Base-by-base conservation (phyloP, 2,888 invertebrate genomes). In the Aporophyla lueneburgensis region DNA sequence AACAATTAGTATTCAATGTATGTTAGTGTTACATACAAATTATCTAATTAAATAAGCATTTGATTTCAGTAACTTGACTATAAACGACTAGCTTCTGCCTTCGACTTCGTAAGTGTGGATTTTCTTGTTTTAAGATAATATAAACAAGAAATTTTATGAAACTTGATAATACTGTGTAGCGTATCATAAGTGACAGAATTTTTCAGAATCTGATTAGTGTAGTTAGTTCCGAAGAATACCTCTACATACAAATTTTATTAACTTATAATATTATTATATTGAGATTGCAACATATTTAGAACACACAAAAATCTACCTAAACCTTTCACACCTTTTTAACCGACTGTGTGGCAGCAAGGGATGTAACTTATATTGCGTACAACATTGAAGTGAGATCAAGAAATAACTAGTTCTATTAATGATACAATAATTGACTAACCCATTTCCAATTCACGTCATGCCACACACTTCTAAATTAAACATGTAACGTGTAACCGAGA, bases 391-490 rank as follows among this genome's bases (percentile, higher is more conserved):
- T 21, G 21, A 56, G 12, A 78, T 56, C 12, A n/a, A 70, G 10
- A 43, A 51, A 43, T 69, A 58, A 69, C 49, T 69, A 51, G n/a
- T 49, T 58, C 1, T 14, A 16, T 6, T n/a, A 73, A 51, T 24
- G n/a, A 68, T 58, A 69, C n/a, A n/a, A 21, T 59, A 53, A 80
- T 80, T 1, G 19, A 40, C 6, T 12, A 40, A 51, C 1, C n/a
- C 27, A 73, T 76, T 80, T 73, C n/a, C 12, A 61, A 53, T 24
- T 12, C n/a, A n/a, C 73, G 27, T 72, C 74, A 72, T 14, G 6
- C 10, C 6, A 46, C 33, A 76, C 12, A 43, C 40, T 27, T 69
- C 51, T 59, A 54, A 80, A 80, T 33, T 21, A 69, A 59, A 21
- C 33, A 19, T 61, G 33, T 33, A 40, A 49, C 27, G 6, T 46